Evolutionary conservation across 37 sponge, comb jelly and placozoan species (phyloP).

Genomic region (Petrosia ficiformis): DNA sequence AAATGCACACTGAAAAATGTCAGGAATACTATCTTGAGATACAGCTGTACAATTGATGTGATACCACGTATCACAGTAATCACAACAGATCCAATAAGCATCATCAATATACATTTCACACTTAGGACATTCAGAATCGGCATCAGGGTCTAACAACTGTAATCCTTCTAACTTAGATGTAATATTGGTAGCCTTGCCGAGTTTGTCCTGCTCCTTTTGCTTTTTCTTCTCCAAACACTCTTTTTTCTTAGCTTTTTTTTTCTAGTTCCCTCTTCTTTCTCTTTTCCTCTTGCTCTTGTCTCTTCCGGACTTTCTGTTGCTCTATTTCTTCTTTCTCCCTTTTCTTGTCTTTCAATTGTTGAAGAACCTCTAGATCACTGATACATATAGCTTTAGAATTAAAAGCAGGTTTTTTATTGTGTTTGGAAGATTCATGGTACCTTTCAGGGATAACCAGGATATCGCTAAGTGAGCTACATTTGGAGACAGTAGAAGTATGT

Average conservation of each 20-base stretch:
- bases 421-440: background rate
- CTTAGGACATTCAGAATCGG: too few relatives aligned
- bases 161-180: too few relatives aligned
- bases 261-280: background rate
- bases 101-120: too few relatives aligned
- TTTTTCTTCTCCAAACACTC: background rate
- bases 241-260: background rate
- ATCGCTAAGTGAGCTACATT: too few relatives aligned
- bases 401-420: constrained; percentile 16
- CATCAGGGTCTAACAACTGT: too few relatives aligned
- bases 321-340: constrained; percentile 7
- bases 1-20: too few relatives aligned
- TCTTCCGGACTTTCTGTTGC: constrained; percentile 7
- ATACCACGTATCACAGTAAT: too few relatives aligned
- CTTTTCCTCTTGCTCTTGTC: background rate
- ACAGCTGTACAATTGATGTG: too few relatives aligned
- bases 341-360: constrained; percentile 28
- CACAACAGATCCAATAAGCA: too few relatives aligned
- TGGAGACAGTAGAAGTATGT: background rate
- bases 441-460: too few relatives aligned
- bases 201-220: constrained; percentile 2
- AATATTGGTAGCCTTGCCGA: too few relatives aligned
- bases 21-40: too few relatives aligned
- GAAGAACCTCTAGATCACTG: constrained; percentile 29
- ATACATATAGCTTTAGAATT: constrained; percentile 42